Conservation (phyloP, 2,888 invertebrate genomes). For the Polyommatus icarus region DNA sequence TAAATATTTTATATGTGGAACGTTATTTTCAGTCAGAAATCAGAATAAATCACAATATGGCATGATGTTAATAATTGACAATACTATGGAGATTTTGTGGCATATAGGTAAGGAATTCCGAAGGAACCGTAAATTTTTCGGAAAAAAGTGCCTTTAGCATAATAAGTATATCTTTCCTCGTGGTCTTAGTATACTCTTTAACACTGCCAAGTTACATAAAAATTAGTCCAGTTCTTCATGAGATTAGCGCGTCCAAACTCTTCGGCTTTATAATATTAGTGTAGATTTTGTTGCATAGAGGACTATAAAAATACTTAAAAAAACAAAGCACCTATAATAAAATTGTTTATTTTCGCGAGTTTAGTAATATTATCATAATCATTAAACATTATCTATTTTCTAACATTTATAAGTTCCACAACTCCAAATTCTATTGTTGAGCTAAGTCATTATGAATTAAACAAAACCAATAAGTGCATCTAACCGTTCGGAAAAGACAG, state of each 20-base stretch:
- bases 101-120: too few species aligned
- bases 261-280: background rate
- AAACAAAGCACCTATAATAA: background rate
- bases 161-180: too few species aligned
- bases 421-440: background rate
- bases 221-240: background rate
- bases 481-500: background rate
- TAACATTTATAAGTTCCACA: background rate
- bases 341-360: slow-evolving; percentile 9
- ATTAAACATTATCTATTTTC: slow-evolving; percentile 5
- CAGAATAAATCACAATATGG: too few species aligned
- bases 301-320: background rate
- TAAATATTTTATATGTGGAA: too few species aligned
- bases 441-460: background rate
- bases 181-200: background rate
- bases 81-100: too few species aligned
- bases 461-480: slow-evolving; percentile 2
- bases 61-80: too few species aligned
- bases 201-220: too few species aligned
- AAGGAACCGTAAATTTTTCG: too few species aligned
- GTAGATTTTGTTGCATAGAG: background rate
- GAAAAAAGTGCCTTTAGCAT: too few species aligned
- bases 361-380: background rate
- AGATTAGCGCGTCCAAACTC: background rate
- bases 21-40: too few species aligned